These are phyloP conservation scores for Pampus argenteus DNA, from an alignment of 2,797 vertebrate species.

Conservation along the genomic window DNA sequence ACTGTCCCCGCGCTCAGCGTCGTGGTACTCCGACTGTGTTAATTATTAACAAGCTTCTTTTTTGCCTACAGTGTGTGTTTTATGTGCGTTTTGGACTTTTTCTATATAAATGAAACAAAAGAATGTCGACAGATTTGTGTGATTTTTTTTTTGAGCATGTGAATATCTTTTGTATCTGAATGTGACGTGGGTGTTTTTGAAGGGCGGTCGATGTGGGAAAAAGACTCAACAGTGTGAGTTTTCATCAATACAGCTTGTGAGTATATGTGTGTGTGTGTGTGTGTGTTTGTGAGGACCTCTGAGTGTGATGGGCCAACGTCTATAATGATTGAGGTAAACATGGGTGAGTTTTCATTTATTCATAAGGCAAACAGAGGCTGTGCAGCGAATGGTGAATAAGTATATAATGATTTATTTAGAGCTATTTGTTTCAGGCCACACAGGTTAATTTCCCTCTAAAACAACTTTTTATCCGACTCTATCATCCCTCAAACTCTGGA, in stretches of 20 bases:
- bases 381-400: conserved; percentile 83
- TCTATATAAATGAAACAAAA: conserved; percentile 9
- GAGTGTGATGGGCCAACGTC: conserved; percentile 49
- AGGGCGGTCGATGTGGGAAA: not conserved
- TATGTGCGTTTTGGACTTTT: conserved; percentile 50
- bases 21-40: conserved; percentile 68
- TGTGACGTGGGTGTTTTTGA: not conserved
- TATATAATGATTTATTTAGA: conserved; percentile 90
- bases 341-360: conserved; percentile 88
- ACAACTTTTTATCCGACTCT: conserved; percentile 63
- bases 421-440: conserved; percentile 79
- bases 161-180: not conserved
- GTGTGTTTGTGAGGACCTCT: conserved; percentile 32
- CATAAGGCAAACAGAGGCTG: conserved; percentile 87
- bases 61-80: conserved; percentile 61
- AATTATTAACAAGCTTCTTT: conserved; percentile 80
- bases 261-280: conserved; percentile 20
- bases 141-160: not conserved
- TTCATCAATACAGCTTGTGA: conserved; percentile 2
- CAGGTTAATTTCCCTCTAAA: conserved; percentile 68
- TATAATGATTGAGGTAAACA: conserved; percentile 86
- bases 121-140: conserved; percentile 1
- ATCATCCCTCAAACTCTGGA: not conserved
- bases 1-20: conserved; percentile 70
- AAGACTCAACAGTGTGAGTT: not conserved